Percentiles rank a stretch among this genome's conserved stretches.
Evolutionary conservation across 1,140 invertebrate genomes (phyloP).

Genomic region (Acarapis woodi): DNA sequence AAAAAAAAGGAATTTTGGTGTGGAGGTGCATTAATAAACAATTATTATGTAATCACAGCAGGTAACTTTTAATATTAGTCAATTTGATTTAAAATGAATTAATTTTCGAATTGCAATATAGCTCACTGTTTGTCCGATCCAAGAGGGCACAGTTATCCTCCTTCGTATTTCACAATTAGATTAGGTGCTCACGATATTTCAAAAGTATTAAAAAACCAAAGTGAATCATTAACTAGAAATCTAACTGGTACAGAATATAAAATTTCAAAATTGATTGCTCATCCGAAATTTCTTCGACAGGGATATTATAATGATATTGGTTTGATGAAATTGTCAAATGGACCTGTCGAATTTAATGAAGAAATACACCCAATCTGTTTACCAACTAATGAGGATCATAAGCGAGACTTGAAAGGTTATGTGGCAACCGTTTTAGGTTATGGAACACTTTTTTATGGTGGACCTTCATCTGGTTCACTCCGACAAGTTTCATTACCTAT

Average conservation of each 20-base stretch:
- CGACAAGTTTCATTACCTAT: slow-evolving; percentile 30
- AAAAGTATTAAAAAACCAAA: too few relatives aligned
- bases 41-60: too few relatives aligned
- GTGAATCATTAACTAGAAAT: too few relatives aligned
- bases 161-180: too few relatives aligned
- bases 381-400: slow-evolving; percentile 23
- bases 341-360: slow-evolving; percentile 32
- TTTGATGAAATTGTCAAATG: slow-evolving; percentile 35
- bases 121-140: slow-evolving; percentile 28
- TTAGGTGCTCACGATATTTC: too few relatives aligned
- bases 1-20: too few relatives aligned
- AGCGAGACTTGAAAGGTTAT: slow-evolving; percentile 26
- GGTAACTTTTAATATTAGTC: slow-evolving; percentile 19
- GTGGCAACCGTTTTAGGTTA: slow-evolving; percentile 41
- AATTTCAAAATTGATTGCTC: slow-evolving; percentile 8
- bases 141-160: slow-evolving; percentile 12
- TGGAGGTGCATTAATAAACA: too few relatives aligned
- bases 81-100: slow-evolving; percentile 27
- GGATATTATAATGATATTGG: slow-evolving; percentile 51
- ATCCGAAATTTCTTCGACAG: slow-evolving; percentile 12
- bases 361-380: slow-evolving; percentile 63
- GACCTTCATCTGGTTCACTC: slow-evolving; percentile 10
- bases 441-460: slow-evolving; percentile 34
- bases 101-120: slow-evolving; percentile 33
- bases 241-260: too few relatives aligned